Base-by-base conservation (phyloP, 2,797 vertebrate species). In the Hapalemur alaotrensis region DNA sequence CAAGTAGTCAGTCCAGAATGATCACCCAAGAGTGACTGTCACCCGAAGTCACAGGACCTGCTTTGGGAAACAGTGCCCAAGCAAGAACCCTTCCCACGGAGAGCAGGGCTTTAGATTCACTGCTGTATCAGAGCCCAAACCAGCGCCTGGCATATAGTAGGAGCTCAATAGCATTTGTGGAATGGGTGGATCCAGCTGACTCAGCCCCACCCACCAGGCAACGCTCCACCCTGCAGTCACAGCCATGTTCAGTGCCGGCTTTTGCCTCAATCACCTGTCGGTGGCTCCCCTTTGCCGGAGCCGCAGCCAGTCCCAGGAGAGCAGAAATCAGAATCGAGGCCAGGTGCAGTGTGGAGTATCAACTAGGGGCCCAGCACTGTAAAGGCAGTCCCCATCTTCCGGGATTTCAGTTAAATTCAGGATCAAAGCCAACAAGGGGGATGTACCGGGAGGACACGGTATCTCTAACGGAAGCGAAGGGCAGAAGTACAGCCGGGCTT, bases 191-290 rank as follows among this genome's bases (percentile, higher is more conserved):
- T 13, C 65, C 13, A 12, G 57, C 30, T 48, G 38, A 54, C 2
- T 43, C 41, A 22, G 30, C 82, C 38, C 8, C 52, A 35, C 17
- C 3, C 6, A 12, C 8, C 43, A 32, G 43, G n/a, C 25, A 22
- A 59, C 0, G 5, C 35, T 69, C 30, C 17, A 5, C 1, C 2
- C n/a, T 22, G 52, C 22, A 7, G 2, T 10, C 38, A 38, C 17
- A 50, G 67, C 25, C 41, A 15, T 0, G 13, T 52, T 20, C 10
- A 23, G 12, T n/a, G 28, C 2, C 5, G 14, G 1, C 52, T 15
- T 57, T 7, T 41, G 50, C 69, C 52, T 54, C 52, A 9, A 2
- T 17, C n/a, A 38, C 12, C 82, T 46, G 63, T 57, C 7, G 0
- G 14, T 20, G 69, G 67, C 20, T n/a, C 43, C 28, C 57, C 57